These are phyloP conservation scores for Crotalus viridis DNA, from an alignment of 2,113 vertebrate species.

Conservation along the genomic window DNA sequence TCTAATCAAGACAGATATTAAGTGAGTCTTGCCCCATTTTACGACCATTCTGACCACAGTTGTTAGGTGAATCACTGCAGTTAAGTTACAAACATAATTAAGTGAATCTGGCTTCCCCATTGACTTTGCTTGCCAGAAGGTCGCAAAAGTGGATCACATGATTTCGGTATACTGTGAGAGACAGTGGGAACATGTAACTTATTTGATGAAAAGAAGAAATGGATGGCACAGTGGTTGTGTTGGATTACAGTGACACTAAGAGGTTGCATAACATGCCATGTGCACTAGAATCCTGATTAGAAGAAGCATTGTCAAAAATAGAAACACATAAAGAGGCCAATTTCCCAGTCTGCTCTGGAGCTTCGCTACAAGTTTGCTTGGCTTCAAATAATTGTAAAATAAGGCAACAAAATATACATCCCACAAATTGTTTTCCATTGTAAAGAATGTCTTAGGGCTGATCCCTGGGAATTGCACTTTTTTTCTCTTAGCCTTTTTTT, in stretches of 20 bases:
- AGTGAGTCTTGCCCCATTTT: too few relatives aligned
- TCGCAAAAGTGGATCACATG: too few relatives aligned
- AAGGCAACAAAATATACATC: neutral
- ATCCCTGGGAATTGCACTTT: neutral
- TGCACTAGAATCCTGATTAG: neutral
- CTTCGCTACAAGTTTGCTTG: neutral
- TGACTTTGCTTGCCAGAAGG: too few relatives aligned
- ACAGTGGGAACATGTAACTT: neutral
- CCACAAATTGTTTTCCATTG: neutral
- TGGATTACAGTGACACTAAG: neutral
- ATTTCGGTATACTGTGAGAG: neutral
- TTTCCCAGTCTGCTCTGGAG: neutral
- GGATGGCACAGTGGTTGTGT: neutral
- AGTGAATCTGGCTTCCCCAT: too few relatives aligned
- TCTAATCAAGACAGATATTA: too few relatives aligned
- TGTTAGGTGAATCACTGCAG: too few relatives aligned
- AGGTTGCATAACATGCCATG: neutral
- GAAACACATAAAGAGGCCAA: neutral
- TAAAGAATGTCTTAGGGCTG: neutral
- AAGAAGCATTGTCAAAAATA: neutral
- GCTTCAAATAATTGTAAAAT: neutral
- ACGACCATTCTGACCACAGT: too few relatives aligned
- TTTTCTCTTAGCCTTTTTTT: neutral
- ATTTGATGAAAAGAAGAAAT: neutral
- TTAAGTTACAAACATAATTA: too few relatives aligned